phyloP scores from a whole-genome alignment of 2,113 vertebrate genomes.

The Malaclemys terrapin region DNA sequence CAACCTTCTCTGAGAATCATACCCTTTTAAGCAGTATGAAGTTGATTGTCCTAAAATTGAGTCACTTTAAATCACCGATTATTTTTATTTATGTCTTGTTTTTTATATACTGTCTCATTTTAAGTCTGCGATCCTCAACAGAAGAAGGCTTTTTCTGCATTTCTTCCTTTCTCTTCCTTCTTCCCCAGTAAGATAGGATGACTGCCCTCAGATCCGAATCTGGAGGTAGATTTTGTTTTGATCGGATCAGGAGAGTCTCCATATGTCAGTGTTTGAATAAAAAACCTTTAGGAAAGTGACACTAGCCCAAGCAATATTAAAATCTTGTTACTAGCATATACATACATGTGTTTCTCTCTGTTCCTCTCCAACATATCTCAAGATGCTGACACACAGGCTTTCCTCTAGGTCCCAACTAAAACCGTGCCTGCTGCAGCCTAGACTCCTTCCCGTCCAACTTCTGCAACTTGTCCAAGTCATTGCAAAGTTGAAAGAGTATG shows the following conservation, averaged over 20 bases:
- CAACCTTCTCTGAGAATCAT: background rate
- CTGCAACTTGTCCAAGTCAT: background rate
- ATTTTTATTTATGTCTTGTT: background rate
- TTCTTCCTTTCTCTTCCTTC: background rate
- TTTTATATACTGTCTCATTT: background rate
- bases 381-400: background rate
- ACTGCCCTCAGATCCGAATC: background rate
- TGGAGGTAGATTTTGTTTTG: background rate
- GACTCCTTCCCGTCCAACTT: background rate
- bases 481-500: background rate
- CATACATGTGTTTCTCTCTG: background rate
- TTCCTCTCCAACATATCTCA: background rate
- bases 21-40: background rate
- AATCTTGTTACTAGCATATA: background rate
- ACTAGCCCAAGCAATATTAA: background rate
- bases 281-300: background rate
- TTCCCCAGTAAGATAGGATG: background rate
- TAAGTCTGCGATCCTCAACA: background rate
- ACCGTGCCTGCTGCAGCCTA: background rate
- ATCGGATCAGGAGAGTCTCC: background rate
- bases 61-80: background rate
- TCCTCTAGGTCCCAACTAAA: background rate
- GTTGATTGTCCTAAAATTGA: background rate
- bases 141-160: background rate
- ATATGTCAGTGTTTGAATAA: background rate